phyloP scores from a whole-genome alignment of 2,888 invertebrate genomes.

The Oligia strigilis region DNA sequence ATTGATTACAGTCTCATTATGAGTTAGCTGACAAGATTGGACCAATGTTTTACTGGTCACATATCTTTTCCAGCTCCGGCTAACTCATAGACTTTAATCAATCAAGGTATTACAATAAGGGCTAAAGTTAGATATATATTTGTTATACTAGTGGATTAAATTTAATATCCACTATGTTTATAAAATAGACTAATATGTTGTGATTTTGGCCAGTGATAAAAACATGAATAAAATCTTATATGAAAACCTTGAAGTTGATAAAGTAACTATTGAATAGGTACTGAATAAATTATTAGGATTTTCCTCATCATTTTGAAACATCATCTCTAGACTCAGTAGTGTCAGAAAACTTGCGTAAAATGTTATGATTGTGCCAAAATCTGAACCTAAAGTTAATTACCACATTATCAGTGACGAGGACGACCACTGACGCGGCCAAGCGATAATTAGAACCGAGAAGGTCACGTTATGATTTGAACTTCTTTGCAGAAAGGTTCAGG shows the following conservation, averaged over 20 bases:
- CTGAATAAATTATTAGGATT: background rate
- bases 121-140: background rate
- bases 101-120: background rate
- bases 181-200: background rate
- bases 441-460: constrained; percentile 12
- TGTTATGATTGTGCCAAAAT: background rate
- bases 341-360: background rate
- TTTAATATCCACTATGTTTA: too few relatives aligned
- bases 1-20: background rate
- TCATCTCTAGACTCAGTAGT: background rate
- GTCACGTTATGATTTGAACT: constrained; percentile 34
- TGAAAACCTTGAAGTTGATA: background rate
- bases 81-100: background rate
- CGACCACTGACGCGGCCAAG: background rate
- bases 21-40: background rate
- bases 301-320: constrained; percentile 7
- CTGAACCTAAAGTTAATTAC: constrained; percentile 5
- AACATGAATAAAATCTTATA: background rate
- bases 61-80: background rate
- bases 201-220: background rate
- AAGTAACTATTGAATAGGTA: background rate
- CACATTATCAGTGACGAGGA: constrained; percentile 11
- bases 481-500: constrained; percentile 24
- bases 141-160: too few relatives aligned
- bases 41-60: background rate